Evolutionary conservation across 2,888 invertebrate genomes (phyloP), one percentile per base, ranked within the genome.

Genomic region (Lithophane leautieri): DNA sequence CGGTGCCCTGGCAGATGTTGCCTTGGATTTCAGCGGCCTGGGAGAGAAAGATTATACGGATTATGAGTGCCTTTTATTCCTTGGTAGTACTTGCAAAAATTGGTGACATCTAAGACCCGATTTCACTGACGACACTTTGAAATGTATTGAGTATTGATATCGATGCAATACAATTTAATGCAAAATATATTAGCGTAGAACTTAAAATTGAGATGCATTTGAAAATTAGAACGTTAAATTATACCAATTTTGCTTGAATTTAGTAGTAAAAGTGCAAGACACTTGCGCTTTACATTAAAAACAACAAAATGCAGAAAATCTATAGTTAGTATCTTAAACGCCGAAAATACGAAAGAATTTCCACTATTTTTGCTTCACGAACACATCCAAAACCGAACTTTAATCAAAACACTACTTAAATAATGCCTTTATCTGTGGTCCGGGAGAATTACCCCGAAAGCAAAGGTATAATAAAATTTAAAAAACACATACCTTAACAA

Each of bases 1-100:
- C 99, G 14, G 98, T 98, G 47, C 99, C 99, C 89, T 98, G 98
- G 92, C 98, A 98, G 74, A 97, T 96, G 79, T 98, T 98, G 73
- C 99, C 99, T 83, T 98, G 97, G 66, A 98, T 97, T 94, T 99
- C 99, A 0, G 97, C 98, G 28, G 98, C 98, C 96, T 97, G 86
- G 22, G n/a, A 2, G 56, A 14, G 25, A 25, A 6, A 54, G 14
- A 56, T 14, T 11, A 8, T 47, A n/a, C n/a, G n/a, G n/a, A 44
- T 19, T 25, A 42, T 19, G 14, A 19, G 14, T 3, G 16, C 25
- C 7, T 40, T 22, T 61, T 16, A 28, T 8, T 50, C 2, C 47
- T 14, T 28, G 28, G 14, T 25, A 34, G 14, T 9, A n/a, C n/a
- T n/a, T n/a, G 16, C 4, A 40, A 25, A 9, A 25, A 1, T 63